Conservation (phyloP, 2,888 invertebrate genomes). For the Phorcus lineatus region DNA sequence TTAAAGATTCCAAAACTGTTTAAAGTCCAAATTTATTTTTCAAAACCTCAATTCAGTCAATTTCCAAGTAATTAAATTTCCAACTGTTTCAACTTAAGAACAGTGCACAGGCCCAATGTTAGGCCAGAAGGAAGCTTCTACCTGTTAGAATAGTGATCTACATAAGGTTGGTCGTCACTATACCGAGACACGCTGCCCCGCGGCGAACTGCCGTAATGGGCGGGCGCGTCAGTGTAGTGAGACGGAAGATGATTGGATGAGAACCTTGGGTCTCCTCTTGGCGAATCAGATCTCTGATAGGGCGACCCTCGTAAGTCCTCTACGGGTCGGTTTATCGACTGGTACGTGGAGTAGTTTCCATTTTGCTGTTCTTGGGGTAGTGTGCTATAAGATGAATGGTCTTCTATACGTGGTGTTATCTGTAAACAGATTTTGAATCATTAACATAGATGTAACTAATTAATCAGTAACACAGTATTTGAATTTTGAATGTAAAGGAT, state of each 20-base stretch:
- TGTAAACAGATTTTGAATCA: too few relatives aligned
- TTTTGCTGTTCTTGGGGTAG: constrained; percentile 49
- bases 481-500: too few relatives aligned
- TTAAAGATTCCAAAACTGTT: too few relatives aligned
- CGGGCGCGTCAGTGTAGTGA: background rate
- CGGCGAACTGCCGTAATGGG: constrained; percentile 17
- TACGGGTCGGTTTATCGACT: constrained; percentile 41
- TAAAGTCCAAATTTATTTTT: too few relatives aligned
- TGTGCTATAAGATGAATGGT: constrained; percentile 21
- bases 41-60: too few relatives aligned
- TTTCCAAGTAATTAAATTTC: too few relatives aligned
- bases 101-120: background rate
- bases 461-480: too few relatives aligned
- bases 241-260: constrained; percentile 15
- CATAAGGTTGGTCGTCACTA: constrained; percentile 17
- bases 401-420: too few relatives aligned
- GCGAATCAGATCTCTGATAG: constrained; percentile 45
- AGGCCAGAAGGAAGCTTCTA: constrained; percentile 9
- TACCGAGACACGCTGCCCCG: constrained; percentile 18
- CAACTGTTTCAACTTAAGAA: background rate
- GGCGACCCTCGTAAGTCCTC: constrained; percentile 48
- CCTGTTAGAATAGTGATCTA: constrained; percentile 31
- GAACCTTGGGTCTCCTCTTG: constrained; percentile 54
- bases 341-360: constrained; percentile 58
- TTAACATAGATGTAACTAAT: too few relatives aligned